Percentiles rank a stretch among this genome's conserved stretches.
phyloP scores from a whole-genome alignment of 2,888 invertebrate species.

The Xiphydria camelus region DNA sequence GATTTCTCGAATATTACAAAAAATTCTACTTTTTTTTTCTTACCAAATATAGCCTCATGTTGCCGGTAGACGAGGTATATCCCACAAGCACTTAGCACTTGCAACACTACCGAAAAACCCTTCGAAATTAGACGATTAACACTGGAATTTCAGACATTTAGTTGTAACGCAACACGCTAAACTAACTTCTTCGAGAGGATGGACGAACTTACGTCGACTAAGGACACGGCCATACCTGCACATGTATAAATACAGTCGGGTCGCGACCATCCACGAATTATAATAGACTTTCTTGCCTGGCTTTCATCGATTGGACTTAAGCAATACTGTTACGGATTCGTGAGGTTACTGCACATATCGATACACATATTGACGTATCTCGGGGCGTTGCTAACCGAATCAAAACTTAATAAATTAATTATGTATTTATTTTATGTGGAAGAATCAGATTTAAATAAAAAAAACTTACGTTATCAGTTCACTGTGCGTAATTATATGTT shows the following conservation, averaged over 20 bases:
- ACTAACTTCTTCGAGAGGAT: conserved; percentile 47
- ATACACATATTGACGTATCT: conserved; percentile 18
- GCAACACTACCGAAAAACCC: conserved; percentile 23
- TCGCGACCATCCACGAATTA: conserved; percentile 56
- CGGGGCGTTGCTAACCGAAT: too few relatives aligned
- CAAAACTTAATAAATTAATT: too few relatives aligned
- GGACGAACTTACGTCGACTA: conserved; percentile 48
- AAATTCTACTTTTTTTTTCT: conserved; percentile 27
- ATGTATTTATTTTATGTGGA: too few relatives aligned
- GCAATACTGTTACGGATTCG: conserved; percentile 53
- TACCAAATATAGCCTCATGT: conserved; percentile 41
- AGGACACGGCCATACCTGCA: conserved; percentile 49
- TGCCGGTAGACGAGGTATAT: conserved; percentile 24
- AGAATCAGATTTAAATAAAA: too few relatives aligned
- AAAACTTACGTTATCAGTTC: too few relatives aligned
- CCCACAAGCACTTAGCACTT: conserved; percentile 30
- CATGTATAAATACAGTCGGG: conserved; percentile 57
- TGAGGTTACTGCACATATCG: conserved; percentile 47
- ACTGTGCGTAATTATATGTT: too few relatives aligned
- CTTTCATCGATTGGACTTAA: conserved; percentile 55
- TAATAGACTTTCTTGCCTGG: conserved; percentile 57
- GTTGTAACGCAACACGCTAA: too few relatives aligned
- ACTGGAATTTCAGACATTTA: conserved; percentile 23
- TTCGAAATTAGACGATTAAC: neutral
- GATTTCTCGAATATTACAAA: too few relatives aligned